These are phyloP conservation scores for Spongilla lacustris DNA, from an alignment of 37 sponge, comb jelly and placozoan genomes.

Conservation along the genomic window DNA sequence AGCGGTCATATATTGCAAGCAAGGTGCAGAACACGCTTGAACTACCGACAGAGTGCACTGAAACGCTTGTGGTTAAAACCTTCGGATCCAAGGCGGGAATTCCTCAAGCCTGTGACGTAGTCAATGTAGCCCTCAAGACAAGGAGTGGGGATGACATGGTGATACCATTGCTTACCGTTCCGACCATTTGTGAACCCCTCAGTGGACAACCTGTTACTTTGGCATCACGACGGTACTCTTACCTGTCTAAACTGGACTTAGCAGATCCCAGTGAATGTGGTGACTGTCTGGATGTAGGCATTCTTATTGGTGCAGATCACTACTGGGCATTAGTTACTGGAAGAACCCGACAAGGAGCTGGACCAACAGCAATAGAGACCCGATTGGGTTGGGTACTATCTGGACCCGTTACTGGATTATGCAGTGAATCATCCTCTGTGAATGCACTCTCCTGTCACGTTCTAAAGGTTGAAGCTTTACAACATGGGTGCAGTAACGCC, in stretches of 20 bases:
- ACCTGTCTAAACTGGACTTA: constrained; percentile 32
- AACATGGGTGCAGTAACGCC: constrained; percentile 5
- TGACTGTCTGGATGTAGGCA: neutral
- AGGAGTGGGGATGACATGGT: neutral
- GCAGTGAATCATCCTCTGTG: neutral
- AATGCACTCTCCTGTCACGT: constrained; percentile 27
- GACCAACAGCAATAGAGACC: too few species aligned
- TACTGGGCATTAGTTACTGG: constrained; percentile 47
- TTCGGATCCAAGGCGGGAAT: constrained; percentile 5
- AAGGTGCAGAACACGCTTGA: neutral
- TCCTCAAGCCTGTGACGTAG: constrained; percentile 6
- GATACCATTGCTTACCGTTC: constrained; percentile 13
- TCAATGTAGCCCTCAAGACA: constrained; percentile 4
- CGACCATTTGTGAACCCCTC: constrained; percentile 55
- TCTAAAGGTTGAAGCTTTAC: constrained; percentile 4
- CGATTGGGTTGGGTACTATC: too few species aligned
- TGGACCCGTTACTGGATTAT: constrained; percentile 23
- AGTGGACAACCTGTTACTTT: constrained; percentile 21
- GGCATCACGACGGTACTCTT: neutral
- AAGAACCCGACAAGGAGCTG: too few species aligned
- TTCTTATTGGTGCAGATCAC: constrained; percentile 42
- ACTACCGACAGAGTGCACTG: neutral
- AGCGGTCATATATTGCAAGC: constrained; percentile 19
- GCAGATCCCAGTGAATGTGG: constrained; percentile 23
- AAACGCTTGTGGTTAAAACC: constrained; percentile 8